Evolutionary conservation across 2,113 vertebrate genomes (phyloP).

Genomic region (Vanacampus margaritifer): DNA sequence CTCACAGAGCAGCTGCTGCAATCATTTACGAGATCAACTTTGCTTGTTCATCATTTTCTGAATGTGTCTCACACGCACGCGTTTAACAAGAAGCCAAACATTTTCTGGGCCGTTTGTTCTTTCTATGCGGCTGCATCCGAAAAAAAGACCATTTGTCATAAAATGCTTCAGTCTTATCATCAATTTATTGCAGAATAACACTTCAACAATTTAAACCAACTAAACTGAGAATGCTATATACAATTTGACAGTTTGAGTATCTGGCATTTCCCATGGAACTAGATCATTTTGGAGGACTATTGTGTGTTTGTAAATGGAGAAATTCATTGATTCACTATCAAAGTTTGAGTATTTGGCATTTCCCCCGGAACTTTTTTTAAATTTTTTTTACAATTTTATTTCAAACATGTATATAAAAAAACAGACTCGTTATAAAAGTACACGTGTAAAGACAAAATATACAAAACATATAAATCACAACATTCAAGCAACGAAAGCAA

Average conservation of each 20-base stretch:
- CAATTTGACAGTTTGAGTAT: background rate
- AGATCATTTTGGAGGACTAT: no score
- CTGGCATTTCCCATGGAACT: background rate
- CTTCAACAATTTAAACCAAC: background rate
- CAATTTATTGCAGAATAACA: background rate
- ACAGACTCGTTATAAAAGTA: no score
- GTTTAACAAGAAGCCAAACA: background rate
- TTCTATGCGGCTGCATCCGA: background rate
- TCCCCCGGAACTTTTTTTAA: no score
- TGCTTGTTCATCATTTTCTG: conserved; percentile 4
- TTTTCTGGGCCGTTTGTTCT: background rate
- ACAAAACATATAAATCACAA: no score
- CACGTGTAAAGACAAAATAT: no score
- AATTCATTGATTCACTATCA: no score
- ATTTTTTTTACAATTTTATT: no score
- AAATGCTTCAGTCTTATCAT: background rate
- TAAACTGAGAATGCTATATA: background rate
- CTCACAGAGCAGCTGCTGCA: background rate
- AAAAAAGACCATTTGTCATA: background rate
- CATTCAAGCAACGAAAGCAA: no score
- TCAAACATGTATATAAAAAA: no score
- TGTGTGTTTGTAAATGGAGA: no score
- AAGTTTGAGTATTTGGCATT: no score
- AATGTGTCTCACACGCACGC: background rate
- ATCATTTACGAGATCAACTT: background rate